Base-by-base conservation (phyloP, 2,888 invertebrate species). In the Agapetus fuscipes region DNA sequence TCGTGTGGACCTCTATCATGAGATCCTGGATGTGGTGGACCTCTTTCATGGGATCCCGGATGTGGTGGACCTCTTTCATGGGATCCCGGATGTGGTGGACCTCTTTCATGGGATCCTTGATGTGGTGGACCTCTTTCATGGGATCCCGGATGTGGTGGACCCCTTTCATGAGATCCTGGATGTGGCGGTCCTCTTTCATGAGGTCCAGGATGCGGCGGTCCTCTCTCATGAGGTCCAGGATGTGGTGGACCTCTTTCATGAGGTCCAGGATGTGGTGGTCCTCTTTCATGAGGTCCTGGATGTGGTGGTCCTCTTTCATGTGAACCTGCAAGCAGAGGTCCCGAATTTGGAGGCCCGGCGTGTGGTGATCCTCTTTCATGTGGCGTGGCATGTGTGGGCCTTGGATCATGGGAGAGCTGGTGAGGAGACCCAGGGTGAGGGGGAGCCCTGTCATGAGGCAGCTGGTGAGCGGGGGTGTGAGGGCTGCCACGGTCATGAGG, bases 161-260 rank as follows among this genome's bases (percentile, higher is more conserved):
- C 34, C 6, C 24, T 4, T 17, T 11, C 17, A 14, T 14, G 17
- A 9, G 16, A 4, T 5, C 31, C 32, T 5, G 7, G 12, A 17
- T 27, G 32, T 24, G 30, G 2, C 4, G 25, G 26, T 14, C 17
- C 28, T 17, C 11, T 25, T 9, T 11, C 5, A 32, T n/a, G 32
- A 12, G 31, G 25, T 24, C 15, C 12, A 9, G 17, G 15, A 11
- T 32, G 20, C 20, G 55, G 61, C 33, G 61, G 54, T 11, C 61
- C 52, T 9, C 60, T 56, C 3, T 58, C 15, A 4, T 5, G 31
- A 36, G 11, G 16, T 26, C 26, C 20, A 26, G 13, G 26, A 10
- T 11, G 16, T 30, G 35, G 14, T 13, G 27, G 34, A 3, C 12
- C 25, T 10, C 29, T 29, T 20, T 16, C 25, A 9, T 3, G 11